Evolutionary conservation across 1,140 invertebrate species (phyloP).

Genomic region (Pseudomyrmex flavicornis): DNA sequence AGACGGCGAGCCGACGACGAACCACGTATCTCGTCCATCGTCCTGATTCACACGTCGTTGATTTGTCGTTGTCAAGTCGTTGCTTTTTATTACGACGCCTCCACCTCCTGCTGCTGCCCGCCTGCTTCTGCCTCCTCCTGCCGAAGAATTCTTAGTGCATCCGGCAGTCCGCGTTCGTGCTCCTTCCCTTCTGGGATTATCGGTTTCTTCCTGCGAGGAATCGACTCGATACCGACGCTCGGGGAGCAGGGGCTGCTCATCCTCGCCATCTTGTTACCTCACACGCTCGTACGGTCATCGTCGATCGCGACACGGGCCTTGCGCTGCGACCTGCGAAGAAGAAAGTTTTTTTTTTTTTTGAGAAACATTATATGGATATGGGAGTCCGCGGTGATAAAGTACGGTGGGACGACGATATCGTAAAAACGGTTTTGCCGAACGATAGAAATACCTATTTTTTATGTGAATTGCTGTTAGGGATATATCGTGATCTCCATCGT

Average conservation of each 20-base stretch:
- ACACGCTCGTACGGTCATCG: conserved; percentile 61
- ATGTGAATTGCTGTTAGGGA: neutral
- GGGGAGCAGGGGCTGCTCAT: conserved; percentile 34
- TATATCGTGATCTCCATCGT: conserved; percentile 1
- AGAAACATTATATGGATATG: neutral
- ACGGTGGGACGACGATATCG: conserved; percentile 8
- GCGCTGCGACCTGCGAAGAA: conserved; percentile 51
- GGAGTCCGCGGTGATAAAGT: conserved; percentile 13
- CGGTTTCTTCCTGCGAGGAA: conserved; percentile 53
- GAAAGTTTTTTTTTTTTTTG: neutral
- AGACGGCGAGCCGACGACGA: conserved; percentile 87
- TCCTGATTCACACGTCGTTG: neutral
- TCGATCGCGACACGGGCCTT: conserved; percentile 60
- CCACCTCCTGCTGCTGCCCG: conserved; percentile 9
- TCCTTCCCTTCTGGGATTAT: conserved; percentile 39
- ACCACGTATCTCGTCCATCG: conserved; percentile 82
- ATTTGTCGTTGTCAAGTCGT: neutral
- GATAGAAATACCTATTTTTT: conserved; percentile 23
- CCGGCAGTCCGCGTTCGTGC: conserved; percentile 30
- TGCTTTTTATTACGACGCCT: conserved; percentile 15
- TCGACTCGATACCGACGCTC: conserved; percentile 59
- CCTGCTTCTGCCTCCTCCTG: conserved; percentile 12
- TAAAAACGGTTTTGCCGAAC: conserved; percentile 2
- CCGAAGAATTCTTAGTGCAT: conserved; percentile 53
- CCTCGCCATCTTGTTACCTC: conserved; percentile 66